Base-by-base conservation (phyloP, 92 coral and sea anemone genomes). In the Desmophyllum pertusum region DNA sequence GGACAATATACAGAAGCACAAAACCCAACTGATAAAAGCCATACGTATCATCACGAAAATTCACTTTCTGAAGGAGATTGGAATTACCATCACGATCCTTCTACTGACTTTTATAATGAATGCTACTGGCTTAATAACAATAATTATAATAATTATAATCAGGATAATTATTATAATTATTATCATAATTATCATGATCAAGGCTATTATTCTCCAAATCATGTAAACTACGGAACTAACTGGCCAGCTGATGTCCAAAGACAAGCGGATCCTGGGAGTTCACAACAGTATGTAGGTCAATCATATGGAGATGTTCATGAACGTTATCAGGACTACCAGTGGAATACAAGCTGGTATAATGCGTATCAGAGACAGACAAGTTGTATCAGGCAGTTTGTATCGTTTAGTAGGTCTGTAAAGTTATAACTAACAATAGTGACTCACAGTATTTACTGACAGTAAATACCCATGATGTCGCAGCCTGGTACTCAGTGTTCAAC, bases 261-360 rank as follows among this genome's bases (percentile, higher is more conserved):
- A 30, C 37, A 43, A 48, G 21, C 23, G 33, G 72, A 67, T 37
- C 53, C 76, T 48, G 33, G 51, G 37, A 50, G 33, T 23, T 30
- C 59, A 38, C 65, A 42, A 38, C 64, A 81, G 36, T 43, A 42
- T 70, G 43, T 51, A 43, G 53, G 76, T 72, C 65, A 70, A 48
- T 50, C 38, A 42, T 19, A 67, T 70, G 41, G 57, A 61, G 63
- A 68, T 87, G 18, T 70, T n/a, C n/a, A n/a, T 76, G 43, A 63
- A 46, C n/a, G 43, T 79, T 45, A 43, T 64, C 73, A 79, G 48
- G 63, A 46, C 13, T 6, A 48, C 48, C 80, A 78, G 11, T 95
- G 98, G 98, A 84, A 70, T 45, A 61, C 64, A 23, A 84, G 86
- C 40, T 95, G 98, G 98, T 73, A 79, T 79, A 85, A 77, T 18